Evolutionary conservation across 64 coral and sea anemone species (phyloP), one percentile per base, ranked within the genome.

Genomic region (Hydrozoanthus tunicans): DNA sequence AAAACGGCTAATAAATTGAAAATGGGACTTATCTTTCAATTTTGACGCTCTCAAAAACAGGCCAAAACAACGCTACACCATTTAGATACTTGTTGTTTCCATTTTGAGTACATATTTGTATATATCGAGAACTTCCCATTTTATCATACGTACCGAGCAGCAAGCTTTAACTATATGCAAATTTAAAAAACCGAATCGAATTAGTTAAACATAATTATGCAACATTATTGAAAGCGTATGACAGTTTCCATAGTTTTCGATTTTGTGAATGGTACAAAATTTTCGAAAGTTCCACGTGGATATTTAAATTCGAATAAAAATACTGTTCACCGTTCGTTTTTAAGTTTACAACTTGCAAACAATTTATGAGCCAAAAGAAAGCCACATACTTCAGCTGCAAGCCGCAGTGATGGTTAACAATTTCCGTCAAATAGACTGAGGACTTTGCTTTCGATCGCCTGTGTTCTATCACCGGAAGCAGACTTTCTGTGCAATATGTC

Each of bases 281-380:
- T 54, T 57, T 78, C 56, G 23, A 61, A 32, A 25, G 23, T 26
- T 26, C 79, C 56, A 81, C 79, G 79, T 81, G 79, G 79, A 81
- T 62, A 81, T 81, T 61, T 7, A 81, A 81, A 81, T 81, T 81
- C 9, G 9, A 74, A 74, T 43, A 24, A 51, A 74, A 74, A 74
- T 51, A 43, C 32, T 43, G 32, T 43, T 43, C 32, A 43, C 32
- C 2, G 32, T 43, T 51, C 26, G 51, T 74, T 5, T 13, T 74
- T 74, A 24, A 74, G 13, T 74, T 43, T 74, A 24, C 23, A 74
- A 52, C 61, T 81, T 81, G 56, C 8, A 61, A 12, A 81, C n/a
- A 15, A 60, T 20, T 62, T 55, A 59, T 62, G 6, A 80, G 10
- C 78, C 13, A 53, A 59, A 80, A 43, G 32, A 43, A 43, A 43